Percentiles rank a stretch among this genome's conserved stretches.
These are phyloP conservation scores for Amphipoea oculea DNA, from an alignment of 2,888 invertebrate genomes.

Conservation along the genomic window DNA sequence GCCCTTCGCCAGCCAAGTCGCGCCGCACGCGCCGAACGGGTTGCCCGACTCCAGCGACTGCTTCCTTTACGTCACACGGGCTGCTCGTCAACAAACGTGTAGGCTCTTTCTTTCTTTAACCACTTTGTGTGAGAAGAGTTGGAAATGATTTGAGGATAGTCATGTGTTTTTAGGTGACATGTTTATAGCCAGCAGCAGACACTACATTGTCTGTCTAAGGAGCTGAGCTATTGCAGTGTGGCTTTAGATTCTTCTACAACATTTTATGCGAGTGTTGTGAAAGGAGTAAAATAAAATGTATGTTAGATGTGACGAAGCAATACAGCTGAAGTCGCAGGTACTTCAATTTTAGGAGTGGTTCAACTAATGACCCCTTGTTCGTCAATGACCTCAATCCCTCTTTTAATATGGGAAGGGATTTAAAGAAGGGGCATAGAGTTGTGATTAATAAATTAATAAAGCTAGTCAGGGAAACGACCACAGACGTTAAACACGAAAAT, in stretches of 20 bases:
- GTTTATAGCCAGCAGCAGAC: conserved; percentile 17
- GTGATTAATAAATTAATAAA: conserved; percentile 9
- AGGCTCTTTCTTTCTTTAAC: conserved; percentile 64
- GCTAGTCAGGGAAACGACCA: conserved; percentile 6
- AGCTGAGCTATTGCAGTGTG: conserved; percentile 32
- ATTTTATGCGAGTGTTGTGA: conserved; percentile 22
- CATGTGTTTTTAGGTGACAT: conserved; percentile 18
- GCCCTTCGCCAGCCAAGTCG: conserved; percentile 84
- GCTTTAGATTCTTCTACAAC: conserved; percentile 28
- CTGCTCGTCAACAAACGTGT: conserved; percentile 79
- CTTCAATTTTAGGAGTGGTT: neutral
- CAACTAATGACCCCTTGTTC: neutral
- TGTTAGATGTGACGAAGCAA: conserved; percentile 23
- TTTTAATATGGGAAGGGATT: neutral
- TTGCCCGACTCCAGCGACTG: conserved; percentile 91
- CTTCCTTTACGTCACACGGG: conserved; percentile 88
- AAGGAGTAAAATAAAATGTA: conserved; percentile 12
- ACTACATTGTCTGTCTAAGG: conserved; percentile 20
- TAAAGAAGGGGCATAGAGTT: neutral
- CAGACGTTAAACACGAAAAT: conserved; percentile 22
- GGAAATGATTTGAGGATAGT: conserved; percentile 51
- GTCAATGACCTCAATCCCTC: neutral
- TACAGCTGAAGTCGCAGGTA: neutral
- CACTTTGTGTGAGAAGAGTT: conserved; percentile 61
- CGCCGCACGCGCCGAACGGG: conserved; percentile 91